Evolutionary conservation across 2,888 invertebrate genomes (phyloP).

Genomic region (Busseola fusca): DNA sequence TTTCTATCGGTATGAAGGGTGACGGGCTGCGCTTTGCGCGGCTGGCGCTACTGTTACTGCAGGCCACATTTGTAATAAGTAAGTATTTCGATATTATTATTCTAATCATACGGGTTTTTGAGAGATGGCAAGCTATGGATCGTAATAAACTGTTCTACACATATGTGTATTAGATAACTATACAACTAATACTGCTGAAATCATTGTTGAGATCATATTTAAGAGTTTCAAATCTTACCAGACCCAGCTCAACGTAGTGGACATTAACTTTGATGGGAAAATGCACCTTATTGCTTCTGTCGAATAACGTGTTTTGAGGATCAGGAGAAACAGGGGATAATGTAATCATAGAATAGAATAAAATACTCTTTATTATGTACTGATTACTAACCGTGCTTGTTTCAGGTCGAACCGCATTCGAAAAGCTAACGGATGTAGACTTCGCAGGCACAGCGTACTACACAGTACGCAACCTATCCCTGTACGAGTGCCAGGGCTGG

Average conservation of each 20-base stretch:
- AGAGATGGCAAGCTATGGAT: neutral
- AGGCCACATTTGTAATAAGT: constrained; percentile 81
- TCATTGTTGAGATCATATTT: neutral
- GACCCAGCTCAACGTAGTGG: neutral
- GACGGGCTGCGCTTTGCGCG: constrained; percentile 83
- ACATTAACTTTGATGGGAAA: neutral
- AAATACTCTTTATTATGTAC: too few relatives aligned
- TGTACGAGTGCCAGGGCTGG: constrained; percentile 98
- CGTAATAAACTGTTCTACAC: neutral
- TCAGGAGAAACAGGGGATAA: neutral
- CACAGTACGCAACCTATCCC: constrained; percentile 96
- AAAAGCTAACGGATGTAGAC: constrained; percentile 97
- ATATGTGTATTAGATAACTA: neutral
- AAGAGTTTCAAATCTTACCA: neutral
- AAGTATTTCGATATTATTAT: constrained; percentile 62
- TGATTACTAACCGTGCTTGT: constrained; percentile 59
- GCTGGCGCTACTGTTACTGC: constrained; percentile 81
- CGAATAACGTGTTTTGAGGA: neutral
- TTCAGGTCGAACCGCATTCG: constrained; percentile 95
- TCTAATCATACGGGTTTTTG: neutral
- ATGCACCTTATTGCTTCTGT: neutral
- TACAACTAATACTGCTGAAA: neutral
- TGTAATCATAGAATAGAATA: too few relatives aligned
- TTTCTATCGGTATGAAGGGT: constrained; percentile 78
- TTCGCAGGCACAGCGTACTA: constrained; percentile 97